Conservation (phyloP, 2,888 invertebrate genomes). For the Glomeris marginata region DNA sequence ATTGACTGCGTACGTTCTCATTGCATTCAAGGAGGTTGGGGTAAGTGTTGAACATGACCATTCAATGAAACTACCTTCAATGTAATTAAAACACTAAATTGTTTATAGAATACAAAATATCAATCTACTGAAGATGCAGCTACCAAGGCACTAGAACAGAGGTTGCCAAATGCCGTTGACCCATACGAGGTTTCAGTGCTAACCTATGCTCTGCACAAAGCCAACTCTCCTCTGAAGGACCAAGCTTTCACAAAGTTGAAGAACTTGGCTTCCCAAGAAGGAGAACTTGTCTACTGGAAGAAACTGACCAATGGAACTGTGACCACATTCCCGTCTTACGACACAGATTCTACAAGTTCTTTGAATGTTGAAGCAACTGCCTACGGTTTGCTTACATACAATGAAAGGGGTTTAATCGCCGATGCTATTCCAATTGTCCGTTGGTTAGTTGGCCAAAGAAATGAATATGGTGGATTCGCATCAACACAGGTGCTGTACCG, state of each 20-base stretch:
- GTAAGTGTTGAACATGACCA: conserved; percentile 7
- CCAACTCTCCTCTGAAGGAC: conserved; percentile 52
- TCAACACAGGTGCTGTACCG: conserved; percentile 42
- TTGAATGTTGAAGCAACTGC: conserved; percentile 75
- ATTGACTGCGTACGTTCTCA: conserved; percentile 29
- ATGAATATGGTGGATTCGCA: conserved; percentile 52
- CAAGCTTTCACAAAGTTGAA: conserved; percentile 46
- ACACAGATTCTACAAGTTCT: conserved; percentile 24
- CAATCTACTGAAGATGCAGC: too few species aligned
- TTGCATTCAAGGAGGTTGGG: conserved; percentile 27
- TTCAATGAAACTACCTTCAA: neutral
- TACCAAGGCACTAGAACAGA: too few species aligned
- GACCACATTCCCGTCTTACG: neutral
- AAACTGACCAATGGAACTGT: conserved; percentile 1
- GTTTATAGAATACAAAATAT: neutral
- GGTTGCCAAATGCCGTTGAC: conserved; percentile 35
- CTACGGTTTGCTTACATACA: conserved; percentile 61
- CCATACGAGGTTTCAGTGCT: conserved; percentile 62
- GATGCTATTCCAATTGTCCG: conserved; percentile 46
- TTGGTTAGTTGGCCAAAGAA: conserved; percentile 56
- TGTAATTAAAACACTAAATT: neutral
- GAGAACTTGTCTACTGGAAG: conserved; percentile 9
- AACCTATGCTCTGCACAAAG: conserved; percentile 57
- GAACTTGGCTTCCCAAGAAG: conserved; percentile 18
- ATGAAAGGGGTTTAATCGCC: conserved; percentile 33